Base-by-base conservation (phyloP, 1,140 invertebrate genomes). In the Macrobrachium rosenbergii region DNA sequence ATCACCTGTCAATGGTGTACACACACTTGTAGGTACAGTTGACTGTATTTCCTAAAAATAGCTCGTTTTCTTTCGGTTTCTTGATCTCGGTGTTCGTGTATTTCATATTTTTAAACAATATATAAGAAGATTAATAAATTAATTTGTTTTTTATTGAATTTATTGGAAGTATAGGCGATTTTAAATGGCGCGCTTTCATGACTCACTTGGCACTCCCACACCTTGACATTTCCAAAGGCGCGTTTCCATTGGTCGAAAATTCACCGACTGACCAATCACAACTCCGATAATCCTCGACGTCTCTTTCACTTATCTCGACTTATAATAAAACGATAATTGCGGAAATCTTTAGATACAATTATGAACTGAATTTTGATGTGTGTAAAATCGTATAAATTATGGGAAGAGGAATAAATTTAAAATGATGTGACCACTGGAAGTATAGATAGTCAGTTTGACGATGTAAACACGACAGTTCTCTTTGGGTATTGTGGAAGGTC, bases 381-480 rank as follows among this genome's bases (percentile, higher is more conserved):
- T 52, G 12, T 52, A 12, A 10, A 10, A 52, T 52, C 7, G 7
- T 52, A 52, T 52, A 52, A 12, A 12, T 52, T 8, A 52, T 52
- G 52, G 7, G 12, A 52, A 52, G 12, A 52, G 7, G 12, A 12
- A 52, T 52, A 10, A 37, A 52, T 52, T 8, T 52, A 52, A 52
- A 52, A 52, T 52, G 7, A 10, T 52, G 52, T 12, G 14, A 0
- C n/a, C 10, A 60, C 19, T 16, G 5, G 19, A 62, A 7, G 6
- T 37, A 12, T 11, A 79, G 69, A 87, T 52, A 43, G 73, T 75
- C 72, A 78, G 16, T 63, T 79, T 76, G 72, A 58, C 64, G 85
- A 87, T 19, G 85, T 87, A 87, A 87, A 87, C 85, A 86, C 64
- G 84, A 73, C 84, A 87, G 85, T 87, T 60, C 23, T n/a, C 52